These are phyloP conservation scores for Penaeus japonicus DNA, from an alignment of 1,140 invertebrate species.

Conservation along the genomic window DNA sequence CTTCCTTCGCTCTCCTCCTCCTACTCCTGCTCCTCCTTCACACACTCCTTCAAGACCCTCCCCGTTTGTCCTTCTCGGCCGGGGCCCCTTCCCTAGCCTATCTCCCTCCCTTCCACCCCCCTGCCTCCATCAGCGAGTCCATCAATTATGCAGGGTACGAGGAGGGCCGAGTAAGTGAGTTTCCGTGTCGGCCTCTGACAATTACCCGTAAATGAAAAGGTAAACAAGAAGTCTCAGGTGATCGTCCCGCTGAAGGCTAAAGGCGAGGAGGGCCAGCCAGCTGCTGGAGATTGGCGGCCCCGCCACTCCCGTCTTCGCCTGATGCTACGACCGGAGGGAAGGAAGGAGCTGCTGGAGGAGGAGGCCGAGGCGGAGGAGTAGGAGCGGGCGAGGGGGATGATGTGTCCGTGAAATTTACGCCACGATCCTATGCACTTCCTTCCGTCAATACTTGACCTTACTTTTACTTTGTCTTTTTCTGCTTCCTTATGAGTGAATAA, in stretches of 20 bases:
- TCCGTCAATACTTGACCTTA: too few relatives aligned
- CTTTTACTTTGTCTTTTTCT: too few relatives aligned
- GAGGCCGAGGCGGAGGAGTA: too few relatives aligned
- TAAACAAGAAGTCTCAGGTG: constrained; percentile 36
- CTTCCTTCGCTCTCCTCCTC: background rate
- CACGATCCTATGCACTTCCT: too few relatives aligned
- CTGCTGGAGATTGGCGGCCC: too few relatives aligned
- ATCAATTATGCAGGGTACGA: constrained; percentile 45
- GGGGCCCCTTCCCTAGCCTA: background rate
- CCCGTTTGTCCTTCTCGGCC: background rate
- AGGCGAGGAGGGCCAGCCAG: too few relatives aligned
- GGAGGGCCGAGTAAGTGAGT: constrained; percentile 46
- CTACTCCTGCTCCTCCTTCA: background rate
- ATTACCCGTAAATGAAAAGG: constrained; percentile 54
- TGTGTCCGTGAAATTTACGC: too few relatives aligned
- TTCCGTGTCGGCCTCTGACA: constrained; percentile 51
- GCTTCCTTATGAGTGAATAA: too few relatives aligned
- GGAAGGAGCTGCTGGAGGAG: too few relatives aligned
- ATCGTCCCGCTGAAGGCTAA: background rate
- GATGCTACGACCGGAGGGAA: too few relatives aligned
- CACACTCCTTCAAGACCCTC: background rate
- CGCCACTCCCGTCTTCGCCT: too few relatives aligned
- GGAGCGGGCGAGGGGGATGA: too few relatives aligned
- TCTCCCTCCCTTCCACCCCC: background rate
- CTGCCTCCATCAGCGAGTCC: background rate